These are phyloP conservation scores for Globodera rostochiensis DNA, from an alignment of 1,140 invertebrate genomes.

Conservation along the genomic window DNA sequence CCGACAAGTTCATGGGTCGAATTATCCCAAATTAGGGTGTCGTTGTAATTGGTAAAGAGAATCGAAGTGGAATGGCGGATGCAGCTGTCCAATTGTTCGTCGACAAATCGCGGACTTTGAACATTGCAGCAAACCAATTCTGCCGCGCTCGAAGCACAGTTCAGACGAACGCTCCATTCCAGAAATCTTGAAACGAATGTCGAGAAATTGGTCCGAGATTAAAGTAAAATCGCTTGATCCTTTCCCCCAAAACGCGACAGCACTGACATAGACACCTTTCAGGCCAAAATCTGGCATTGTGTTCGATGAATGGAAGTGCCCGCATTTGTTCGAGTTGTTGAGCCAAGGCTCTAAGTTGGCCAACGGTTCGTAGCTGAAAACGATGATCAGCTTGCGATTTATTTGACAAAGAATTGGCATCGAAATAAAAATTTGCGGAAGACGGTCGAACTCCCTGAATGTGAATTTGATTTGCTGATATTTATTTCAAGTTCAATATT, in stretches of 20 bases:
- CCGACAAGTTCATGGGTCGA: constrained; percentile 50
- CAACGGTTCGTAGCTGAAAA: constrained; percentile 47
- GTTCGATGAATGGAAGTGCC: constrained; percentile 53
- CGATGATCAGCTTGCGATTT: constrained; percentile 27
- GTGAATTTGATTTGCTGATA: neutral
- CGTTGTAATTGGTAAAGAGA: constrained; percentile 59
- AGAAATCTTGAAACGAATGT: constrained; percentile 49
- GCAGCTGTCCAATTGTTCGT: constrained; percentile 58
- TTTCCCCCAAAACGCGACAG: no score
- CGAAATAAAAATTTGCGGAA: constrained; percentile 39
- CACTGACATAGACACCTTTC: constrained; percentile 49
- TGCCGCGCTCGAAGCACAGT: constrained; percentile 23
- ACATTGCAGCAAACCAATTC: constrained; percentile 59
- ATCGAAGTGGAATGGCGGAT: constrained; percentile 59
- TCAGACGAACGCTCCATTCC: constrained; percentile 48
- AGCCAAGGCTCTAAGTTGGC: constrained; percentile 49
- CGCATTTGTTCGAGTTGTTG: constrained; percentile 42
- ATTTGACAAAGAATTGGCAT: constrained; percentile 32
- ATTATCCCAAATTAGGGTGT: constrained; percentile 56
- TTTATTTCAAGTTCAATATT: neutral
- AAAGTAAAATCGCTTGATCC: no score
- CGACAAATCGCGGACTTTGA: constrained; percentile 39
- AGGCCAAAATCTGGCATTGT: constrained; percentile 56
- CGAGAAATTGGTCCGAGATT: no score
- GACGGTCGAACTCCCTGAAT: constrained; percentile 34